Evolutionary conservation across 2,113 vertebrate genomes (phyloP).

Genomic region (Gnathonemus echidnorhynchus): DNA sequence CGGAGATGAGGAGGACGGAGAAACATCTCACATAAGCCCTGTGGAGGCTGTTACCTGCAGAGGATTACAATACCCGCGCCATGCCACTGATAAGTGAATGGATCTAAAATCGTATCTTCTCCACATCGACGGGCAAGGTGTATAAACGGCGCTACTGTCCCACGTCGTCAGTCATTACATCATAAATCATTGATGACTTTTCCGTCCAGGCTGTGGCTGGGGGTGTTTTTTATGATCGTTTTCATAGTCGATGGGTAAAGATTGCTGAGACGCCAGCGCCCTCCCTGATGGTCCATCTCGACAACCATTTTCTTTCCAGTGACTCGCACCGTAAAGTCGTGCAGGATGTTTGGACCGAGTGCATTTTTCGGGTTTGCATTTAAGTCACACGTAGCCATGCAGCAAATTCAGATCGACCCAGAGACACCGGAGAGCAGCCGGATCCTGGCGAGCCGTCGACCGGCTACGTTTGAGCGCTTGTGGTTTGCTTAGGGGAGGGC

Average conservation of each 20-base stretch:
- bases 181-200: conserved; percentile 13
- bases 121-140: not conserved
- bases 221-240: conserved; percentile 15
- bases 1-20: not conserved
- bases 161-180: not conserved
- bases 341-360: conserved; percentile 15
- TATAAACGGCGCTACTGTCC: not conserved
- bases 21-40: conserved; percentile 7
- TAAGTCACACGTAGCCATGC: conserved; percentile 28
- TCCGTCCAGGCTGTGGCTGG: conserved; percentile 13
- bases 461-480: conserved; percentile 4
- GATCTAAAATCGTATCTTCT: not conserved
- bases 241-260: not conserved
- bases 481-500: not conserved
- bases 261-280: not conserved
- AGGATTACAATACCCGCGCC: not conserved
- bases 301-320: conserved; percentile 16
- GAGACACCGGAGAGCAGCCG: conserved; percentile 13
- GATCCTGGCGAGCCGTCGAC: not conserved
- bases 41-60: conserved; percentile 10
- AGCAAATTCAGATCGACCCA: conserved; percentile 33
- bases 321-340: conserved; percentile 7
- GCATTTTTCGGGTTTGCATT: not conserved
- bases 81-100: not conserved
- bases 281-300: not conserved